Percentiles rank a stretch among this genome's conserved stretches.
Conservation (phyloP, 2,797 vertebrate genomes). For the Loriculus beryllinus region DNA sequence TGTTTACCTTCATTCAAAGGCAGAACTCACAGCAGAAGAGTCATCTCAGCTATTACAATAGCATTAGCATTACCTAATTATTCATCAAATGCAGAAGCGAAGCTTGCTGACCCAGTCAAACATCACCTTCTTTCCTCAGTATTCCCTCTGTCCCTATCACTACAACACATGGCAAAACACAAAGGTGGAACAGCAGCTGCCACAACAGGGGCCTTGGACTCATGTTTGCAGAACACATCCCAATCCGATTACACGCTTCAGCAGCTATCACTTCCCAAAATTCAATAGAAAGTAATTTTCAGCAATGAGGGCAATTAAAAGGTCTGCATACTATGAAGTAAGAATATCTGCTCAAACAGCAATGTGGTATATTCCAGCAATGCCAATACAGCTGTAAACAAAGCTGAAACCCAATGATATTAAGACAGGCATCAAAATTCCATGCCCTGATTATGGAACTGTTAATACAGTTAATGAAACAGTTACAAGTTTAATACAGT, state of each 20-base stretch:
- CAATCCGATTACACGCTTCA: conserved; percentile 59
- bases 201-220: neutral
- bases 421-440: neutral
- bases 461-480: conserved; percentile 17
- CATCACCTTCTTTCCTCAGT: neutral
- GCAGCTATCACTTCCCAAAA: conserved; percentile 29
- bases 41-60: neutral
- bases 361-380: neutral
- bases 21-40: neutral
- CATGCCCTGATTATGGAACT: neutral
- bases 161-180: neutral
- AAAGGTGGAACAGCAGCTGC: conserved; percentile 7
- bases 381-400: conserved; percentile 1
- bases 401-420: neutral
- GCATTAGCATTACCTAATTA: neutral
- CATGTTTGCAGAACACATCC: conserved; percentile 9
- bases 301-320: conserved; percentile 72
- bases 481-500: neutral
- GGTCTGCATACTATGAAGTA: neutral
- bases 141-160: neutral
- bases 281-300: conserved; percentile 54
- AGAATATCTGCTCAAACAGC: neutral
- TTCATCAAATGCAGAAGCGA: neutral
- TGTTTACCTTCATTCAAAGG: neutral
- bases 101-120: conserved; percentile 31